Conservation (phyloP, 2,113 vertebrate species). For the Etheostoma cragini region DNA sequence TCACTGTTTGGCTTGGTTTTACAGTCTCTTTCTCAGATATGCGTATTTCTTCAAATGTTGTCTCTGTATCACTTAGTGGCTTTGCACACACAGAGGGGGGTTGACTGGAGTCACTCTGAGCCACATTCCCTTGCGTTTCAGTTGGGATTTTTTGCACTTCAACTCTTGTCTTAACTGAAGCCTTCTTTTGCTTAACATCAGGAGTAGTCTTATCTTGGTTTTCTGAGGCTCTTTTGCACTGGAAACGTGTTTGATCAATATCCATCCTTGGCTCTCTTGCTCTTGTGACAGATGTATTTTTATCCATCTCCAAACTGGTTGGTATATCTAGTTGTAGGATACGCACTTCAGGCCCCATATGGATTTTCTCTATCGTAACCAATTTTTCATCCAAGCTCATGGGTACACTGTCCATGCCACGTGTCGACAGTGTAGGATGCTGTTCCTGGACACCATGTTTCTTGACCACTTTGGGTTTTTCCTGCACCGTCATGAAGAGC, state of each 20-base stretch:
- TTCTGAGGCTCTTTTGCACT: neutral
- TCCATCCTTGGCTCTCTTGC: neutral
- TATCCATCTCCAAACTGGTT: neutral
- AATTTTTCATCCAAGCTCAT: neutral
- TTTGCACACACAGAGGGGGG: neutral
- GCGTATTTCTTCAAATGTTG: neutral
- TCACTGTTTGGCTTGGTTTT: constrained; percentile 3
- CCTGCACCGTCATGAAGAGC: neutral
- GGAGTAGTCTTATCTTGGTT: neutral
- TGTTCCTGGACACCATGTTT: constrained; percentile 1
- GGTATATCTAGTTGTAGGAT: constrained; percentile 24
- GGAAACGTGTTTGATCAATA: neutral
- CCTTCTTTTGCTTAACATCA: neutral
- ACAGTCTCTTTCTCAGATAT: neutral
- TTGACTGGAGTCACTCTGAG: neutral
- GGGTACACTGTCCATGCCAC: neutral
- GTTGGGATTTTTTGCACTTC: neutral
- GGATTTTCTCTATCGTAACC: neutral
- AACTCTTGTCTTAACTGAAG: neutral
- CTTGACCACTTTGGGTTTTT: neutral
- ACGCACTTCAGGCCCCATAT: neutral
- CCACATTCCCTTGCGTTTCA: neutral
- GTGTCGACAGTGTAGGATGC: neutral
- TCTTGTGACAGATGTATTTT: neutral
- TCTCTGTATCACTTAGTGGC: neutral